Percentiles rank a stretch among this genome's conserved stretches.
phyloP scores from a whole-genome alignment of 2,113 vertebrate species.

The Dryoscopus gambensis region DNA sequence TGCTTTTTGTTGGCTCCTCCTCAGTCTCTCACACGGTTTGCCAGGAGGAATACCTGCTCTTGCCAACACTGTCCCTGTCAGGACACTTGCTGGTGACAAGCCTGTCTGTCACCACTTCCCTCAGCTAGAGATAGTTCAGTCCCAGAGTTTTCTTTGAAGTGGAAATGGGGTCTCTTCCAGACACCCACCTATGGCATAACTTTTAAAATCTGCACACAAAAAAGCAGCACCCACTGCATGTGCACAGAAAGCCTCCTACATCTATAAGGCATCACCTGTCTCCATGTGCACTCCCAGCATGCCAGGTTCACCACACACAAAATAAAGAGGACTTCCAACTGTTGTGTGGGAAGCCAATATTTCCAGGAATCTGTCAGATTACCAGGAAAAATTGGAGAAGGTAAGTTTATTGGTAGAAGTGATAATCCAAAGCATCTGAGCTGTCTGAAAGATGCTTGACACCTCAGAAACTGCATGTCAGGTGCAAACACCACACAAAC shows the following conservation, averaged over 20 bases:
- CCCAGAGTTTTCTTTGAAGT: background rate
- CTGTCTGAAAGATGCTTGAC: background rate
- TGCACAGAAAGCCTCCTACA: background rate
- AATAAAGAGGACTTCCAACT: background rate
- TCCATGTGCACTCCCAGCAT: rapidly evolving
- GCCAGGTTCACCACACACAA: background rate
- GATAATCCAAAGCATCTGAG: background rate
- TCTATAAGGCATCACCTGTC: background rate
- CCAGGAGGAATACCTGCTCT: background rate
- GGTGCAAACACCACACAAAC: background rate
- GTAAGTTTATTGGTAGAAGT: background rate
- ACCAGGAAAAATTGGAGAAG: background rate
- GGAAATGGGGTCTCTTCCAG: background rate
- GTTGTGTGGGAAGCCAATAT: background rate
- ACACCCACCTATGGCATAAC: background rate
- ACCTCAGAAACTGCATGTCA: background rate
- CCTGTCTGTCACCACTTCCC: background rate
- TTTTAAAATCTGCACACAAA: background rate
- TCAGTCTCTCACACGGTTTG: background rate
- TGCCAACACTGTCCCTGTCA: background rate
- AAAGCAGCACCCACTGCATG: background rate
- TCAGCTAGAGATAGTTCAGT: background rate
- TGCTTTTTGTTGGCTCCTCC: background rate
- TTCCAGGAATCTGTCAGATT: background rate
- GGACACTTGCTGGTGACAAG: background rate